A percentile compares a stretch with the other conserved stretches of the same genome.
These are phyloP conservation scores for Apteryx mantelli DNA, from an alignment of 2,113 vertebrate species.

Conservation along the genomic window DNA sequence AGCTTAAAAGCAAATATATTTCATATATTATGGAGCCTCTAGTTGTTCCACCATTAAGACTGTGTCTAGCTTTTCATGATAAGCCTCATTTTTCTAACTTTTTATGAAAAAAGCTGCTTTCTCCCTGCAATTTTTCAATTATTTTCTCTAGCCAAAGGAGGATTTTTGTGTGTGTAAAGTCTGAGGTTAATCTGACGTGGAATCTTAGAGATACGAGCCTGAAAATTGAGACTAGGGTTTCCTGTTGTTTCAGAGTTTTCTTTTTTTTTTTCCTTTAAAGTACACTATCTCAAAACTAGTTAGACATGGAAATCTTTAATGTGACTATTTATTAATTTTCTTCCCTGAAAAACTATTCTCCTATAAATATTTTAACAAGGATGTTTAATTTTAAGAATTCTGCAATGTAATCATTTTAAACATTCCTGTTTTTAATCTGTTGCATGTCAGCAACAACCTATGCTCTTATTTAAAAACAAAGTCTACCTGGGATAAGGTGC, in stretches of 20 bases:
- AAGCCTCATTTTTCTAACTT: neutral
- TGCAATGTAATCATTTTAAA: neutral
- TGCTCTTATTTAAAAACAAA: neutral
- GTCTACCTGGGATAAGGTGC: neutral
- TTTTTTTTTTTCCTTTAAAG: neutral
- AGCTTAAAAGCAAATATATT: slow-evolving; percentile 2
- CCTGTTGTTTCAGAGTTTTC: neutral
- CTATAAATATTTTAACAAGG: neutral
- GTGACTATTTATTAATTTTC: slow-evolving; percentile 5
- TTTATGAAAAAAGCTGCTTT: neutral
- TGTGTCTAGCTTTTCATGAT: neutral
- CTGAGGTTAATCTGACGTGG: slow-evolving; percentile 22
- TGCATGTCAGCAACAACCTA: neutral
- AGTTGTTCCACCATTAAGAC: neutral
- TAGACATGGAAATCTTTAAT: neutral
- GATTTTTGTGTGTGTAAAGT: neutral
- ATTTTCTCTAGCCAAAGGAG: neutral
- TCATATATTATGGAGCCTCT: neutral
- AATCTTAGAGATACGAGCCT: neutral
- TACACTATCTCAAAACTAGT: neutral
- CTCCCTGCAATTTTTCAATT: neutral
- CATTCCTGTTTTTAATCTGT: neutral
- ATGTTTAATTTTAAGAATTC: neutral
- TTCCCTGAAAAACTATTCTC: neutral
- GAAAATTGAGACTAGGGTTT: neutral